A percentile compares a stretch with the other conserved stretches of the same genome.
These are phyloP conservation scores for Orthosia gothica DNA, from an alignment of 2,888 invertebrate genomes.

Conservation along the genomic window DNA sequence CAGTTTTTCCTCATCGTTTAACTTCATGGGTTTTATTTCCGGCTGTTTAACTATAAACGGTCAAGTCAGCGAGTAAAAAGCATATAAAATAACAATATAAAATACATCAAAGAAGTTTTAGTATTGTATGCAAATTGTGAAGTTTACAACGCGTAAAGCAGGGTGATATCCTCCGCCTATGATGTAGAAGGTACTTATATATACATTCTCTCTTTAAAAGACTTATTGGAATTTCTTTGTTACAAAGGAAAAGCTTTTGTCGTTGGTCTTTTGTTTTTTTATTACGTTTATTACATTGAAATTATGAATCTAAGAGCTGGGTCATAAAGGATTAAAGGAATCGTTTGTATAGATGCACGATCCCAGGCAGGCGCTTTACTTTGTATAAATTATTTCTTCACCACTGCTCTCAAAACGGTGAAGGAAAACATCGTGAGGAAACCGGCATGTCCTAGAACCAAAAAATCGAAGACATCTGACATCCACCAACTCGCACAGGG, in stretches of 20 bases:
- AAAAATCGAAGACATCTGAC: too few relatives aligned
- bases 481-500: too few relatives aligned
- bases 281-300: conserved; percentile 21
- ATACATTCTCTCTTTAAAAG: not conserved
- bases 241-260: conserved; percentile 41
- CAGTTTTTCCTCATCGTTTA: conserved; percentile 77
- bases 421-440: too few relatives aligned
- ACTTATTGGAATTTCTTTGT: conserved; percentile 52
- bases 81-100: conserved; percentile 80
- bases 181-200: conserved; percentile 1
- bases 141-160: conserved; percentile 71
- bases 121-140: conserved; percentile 80
- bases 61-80: conserved; percentile 78
- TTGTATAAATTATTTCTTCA: too few relatives aligned
- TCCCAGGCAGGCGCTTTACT: too few relatives aligned
- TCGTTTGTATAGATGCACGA: too few relatives aligned
- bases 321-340: too few relatives aligned
- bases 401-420: too few relatives aligned
- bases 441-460: too few relatives aligned
- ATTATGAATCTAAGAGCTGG: conserved; percentile 30
- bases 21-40: conserved; percentile 79
- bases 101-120: conserved; percentile 74
- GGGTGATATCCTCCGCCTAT: conserved; percentile 46
- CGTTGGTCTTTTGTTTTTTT: conserved; percentile 40
- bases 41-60: conserved; percentile 79